Base-by-base conservation (phyloP, 2,113 vertebrate species). In the Pycnonotus jocosus region DNA sequence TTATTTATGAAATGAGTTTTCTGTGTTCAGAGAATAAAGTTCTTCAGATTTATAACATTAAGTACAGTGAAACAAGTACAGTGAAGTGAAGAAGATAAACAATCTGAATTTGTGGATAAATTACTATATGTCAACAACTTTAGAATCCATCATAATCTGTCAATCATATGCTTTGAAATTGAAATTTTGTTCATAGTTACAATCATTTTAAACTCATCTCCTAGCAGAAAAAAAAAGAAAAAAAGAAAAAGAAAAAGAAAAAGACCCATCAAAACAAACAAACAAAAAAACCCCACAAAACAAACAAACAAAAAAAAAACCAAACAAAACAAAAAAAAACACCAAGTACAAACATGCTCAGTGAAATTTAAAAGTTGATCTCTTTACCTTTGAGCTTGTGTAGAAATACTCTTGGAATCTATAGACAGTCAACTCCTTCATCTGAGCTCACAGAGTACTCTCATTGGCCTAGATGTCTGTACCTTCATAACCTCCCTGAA, bases 401-500 rank as follows among this genome's bases (percentile, higher is more conserved):
- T 6, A 25, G 54, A 58, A 83, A 47, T 33, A 27, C 12, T 13
- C 13, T 80, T 35, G 28, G 20, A 71, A 76, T 27, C 9, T 27
- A 10, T 2, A n/a, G n/a, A 16, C 0, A 48, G 15, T 7, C 15
- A 83, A 4, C 2, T 16, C 5, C 27, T 66, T 35, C 48, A 38
- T 31, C 6, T 60, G 51, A 64, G 33, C 23, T 60, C 58, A 22
- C 27, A 22, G 48, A 31, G 50, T 12, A 11, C 7, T 10, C 6
- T 2, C 31, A n/a, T 6, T 53, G 37, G 28, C 21, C 17, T 12
- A 11, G 58, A 5, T 47, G 48, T 23, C 33, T 69, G 30, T 10
- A 40, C 51, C 30, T 81, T 60, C 48, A 33, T 8, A 51, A 60
- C 13, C 23, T 30, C 10, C 48, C 38, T 72, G 68, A 80, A 25